Conservation (phyloP, 2,888 invertebrate genomes). For the Petrolisthes manimaculis region DNA sequence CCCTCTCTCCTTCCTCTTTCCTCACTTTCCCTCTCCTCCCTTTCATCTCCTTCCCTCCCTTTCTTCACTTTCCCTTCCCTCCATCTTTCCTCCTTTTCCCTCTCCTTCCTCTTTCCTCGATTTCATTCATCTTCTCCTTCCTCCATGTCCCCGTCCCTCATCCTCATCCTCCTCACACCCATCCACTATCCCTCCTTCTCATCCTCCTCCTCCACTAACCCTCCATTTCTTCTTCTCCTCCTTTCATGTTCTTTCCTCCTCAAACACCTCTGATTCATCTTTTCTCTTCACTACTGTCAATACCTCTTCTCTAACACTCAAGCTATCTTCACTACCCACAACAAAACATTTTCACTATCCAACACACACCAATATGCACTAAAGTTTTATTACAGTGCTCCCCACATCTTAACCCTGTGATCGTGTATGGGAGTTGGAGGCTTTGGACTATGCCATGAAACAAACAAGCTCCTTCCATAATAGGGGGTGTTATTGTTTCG, state of each 20-base stretch:
- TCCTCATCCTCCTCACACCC: not conserved
- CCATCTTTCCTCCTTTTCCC: not conserved
- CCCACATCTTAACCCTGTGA: no score
- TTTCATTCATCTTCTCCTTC: not conserved
- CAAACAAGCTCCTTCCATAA: no score
- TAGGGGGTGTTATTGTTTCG: no score
- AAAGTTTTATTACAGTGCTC: no score
- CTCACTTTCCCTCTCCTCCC: not conserved
- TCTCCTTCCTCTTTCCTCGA: not conserved
- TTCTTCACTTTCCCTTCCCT: not conserved
- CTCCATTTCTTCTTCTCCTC: not conserved
- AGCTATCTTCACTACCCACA: not conserved
- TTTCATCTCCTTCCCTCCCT: not conserved
- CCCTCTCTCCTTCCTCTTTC: not conserved
- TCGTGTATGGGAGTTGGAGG: no score
- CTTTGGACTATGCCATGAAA: no score
- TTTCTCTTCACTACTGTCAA: not conserved
- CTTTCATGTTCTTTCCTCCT: not conserved
- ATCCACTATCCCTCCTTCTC: not conserved
- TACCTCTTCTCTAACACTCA: not conserved
- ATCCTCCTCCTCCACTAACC: not conserved
- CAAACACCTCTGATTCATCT: not conserved
- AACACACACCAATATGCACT: no score
- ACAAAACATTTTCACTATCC: no score
- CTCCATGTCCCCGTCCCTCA: not conserved